A percentile compares a stretch with the other conserved stretches of the same genome.
Evolutionary conservation across 2,888 invertebrate genomes (phyloP).

Genomic region (Caenorhabditis becei): DNA sequence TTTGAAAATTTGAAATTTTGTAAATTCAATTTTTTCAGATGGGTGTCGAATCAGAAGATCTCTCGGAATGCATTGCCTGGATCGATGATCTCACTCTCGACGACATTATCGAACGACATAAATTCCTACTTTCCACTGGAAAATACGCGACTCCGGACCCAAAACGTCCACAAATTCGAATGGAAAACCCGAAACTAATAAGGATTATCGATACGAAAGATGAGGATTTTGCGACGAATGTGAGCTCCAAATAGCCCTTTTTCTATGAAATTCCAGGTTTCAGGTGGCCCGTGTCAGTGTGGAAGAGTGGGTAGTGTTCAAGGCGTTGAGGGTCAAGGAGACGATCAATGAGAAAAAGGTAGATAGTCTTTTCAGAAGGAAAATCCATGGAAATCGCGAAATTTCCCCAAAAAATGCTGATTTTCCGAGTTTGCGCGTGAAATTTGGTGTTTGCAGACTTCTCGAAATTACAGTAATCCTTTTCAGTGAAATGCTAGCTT

Average conservation of each 20-base stretch:
- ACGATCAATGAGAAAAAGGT: conserved; percentile 71
- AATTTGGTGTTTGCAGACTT: no score
- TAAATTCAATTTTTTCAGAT: conserved; percentile 64
- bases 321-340: conserved; percentile 65
- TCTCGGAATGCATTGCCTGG: conserved; percentile 69
- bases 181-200: conserved; percentile 68
- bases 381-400: neutral
- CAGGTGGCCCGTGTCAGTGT: conserved; percentile 68
- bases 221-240: conserved; percentile 69
- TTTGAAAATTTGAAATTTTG: no score
- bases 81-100: conserved; percentile 60
- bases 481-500: no score
- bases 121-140: conserved; percentile 75
- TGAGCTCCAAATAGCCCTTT: conserved; percentile 27
- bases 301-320: conserved; percentile 73
- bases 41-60: conserved; percentile 75
- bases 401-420: no score
- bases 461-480: no score
- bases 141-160: conserved; percentile 77
- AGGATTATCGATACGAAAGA: conserved; percentile 69
- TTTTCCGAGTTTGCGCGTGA: no score
- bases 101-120: conserved; percentile 67
- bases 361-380: neutral
- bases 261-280: conserved; percentile 23
- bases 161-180: conserved; percentile 70